Evolutionary conservation across 2,797 vertebrate species (phyloP), one percentile per base, ranked within the genome.

Genomic region (Bovichtus diacanthus): DNA sequence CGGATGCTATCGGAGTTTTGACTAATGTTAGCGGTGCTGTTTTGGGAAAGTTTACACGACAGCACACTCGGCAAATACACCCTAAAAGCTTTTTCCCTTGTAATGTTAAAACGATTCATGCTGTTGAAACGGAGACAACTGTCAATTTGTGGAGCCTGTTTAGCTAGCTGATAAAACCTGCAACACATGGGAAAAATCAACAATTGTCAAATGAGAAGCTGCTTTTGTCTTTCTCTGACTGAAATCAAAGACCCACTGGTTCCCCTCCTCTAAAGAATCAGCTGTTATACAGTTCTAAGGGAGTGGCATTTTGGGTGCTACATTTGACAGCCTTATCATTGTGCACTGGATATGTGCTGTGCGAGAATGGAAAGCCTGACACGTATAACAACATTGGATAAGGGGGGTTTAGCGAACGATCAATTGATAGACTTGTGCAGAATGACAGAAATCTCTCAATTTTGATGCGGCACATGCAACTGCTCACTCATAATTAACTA

Each of bases 401-500:
- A 47, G 5, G 43, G n/a, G 61, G 47, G 13, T 63, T 68, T 61
- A 25, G 39, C 3, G 2, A 74, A 39, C 0, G 15, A 58, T 58
- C 70, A 68, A 6, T 44, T 15, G 15, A 60, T 49, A 65, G 59
- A 61, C 67, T 65, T 46, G 2, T 29, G 36, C 36, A 70, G 60
- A 34, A 56, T 8, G 38, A 64, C 47, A 54, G 43, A 47, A 43
- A 62, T 25, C n/a, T 64, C 1, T 60, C 2, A 3, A 16, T 56
- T 68, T 66, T 10, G 8, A 73, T 50, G 69, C 61, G 61, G 73
- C 70, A 69, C 1, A 56, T 76, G 62, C 74, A 86, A 66, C 47
- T 74, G 56, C 75, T 70, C 6, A 59, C 60, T 78, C 65, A 70
- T 25, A 67, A 82, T 80, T 71, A 59, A 84, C 68, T 36, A 86